Percentiles rank a stretch among this genome's conserved stretches.
Conservation (phyloP, 2,797 vertebrate genomes). For the Gephyroberyx darwinii region DNA sequence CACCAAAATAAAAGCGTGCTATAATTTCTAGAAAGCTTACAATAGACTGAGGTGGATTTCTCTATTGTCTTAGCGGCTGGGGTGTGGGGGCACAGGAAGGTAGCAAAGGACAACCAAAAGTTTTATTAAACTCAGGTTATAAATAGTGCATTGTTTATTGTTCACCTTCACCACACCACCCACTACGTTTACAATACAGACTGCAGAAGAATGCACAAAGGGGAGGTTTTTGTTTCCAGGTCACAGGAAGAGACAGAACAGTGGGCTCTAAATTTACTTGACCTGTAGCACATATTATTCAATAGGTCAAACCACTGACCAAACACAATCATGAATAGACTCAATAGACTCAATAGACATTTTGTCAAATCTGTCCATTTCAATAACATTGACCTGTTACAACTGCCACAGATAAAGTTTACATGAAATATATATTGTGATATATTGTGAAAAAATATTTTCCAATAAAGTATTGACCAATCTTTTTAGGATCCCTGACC, state of each 20-base stretch:
- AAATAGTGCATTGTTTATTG: conserved; percentile 85
- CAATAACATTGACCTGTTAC: neutral
- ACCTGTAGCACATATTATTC: conserved; percentile 27
- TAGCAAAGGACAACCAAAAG: conserved; percentile 40
- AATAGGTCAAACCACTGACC: conserved; percentile 26
- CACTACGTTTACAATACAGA: conserved; percentile 49
- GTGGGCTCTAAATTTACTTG: conserved; percentile 61
- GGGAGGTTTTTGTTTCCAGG: conserved; percentile 51
- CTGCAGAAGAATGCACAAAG: conserved; percentile 58
- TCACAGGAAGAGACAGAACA: conserved; percentile 67
- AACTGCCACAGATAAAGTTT: conserved; percentile 2
- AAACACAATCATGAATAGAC: conserved; percentile 29
- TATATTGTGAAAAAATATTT: neutral
- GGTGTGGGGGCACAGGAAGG: conserved; percentile 63
- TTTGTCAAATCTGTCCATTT: conserved; percentile 8
- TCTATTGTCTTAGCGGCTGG: conserved; percentile 65
- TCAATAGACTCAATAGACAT: conserved; percentile 2
- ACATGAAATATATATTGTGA: no score
- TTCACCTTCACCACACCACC: conserved; percentile 57
- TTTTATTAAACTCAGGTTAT: conserved; percentile 72
- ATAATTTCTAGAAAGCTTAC: conserved; percentile 5
- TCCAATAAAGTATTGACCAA: neutral
- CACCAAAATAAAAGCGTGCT: conserved; percentile 28
- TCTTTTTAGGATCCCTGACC: neutral
- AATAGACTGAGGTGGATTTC: conserved; percentile 21